These are phyloP conservation scores for Sterna hirundo DNA, from an alignment of 2,113 vertebrate species.

Conservation along the genomic window DNA sequence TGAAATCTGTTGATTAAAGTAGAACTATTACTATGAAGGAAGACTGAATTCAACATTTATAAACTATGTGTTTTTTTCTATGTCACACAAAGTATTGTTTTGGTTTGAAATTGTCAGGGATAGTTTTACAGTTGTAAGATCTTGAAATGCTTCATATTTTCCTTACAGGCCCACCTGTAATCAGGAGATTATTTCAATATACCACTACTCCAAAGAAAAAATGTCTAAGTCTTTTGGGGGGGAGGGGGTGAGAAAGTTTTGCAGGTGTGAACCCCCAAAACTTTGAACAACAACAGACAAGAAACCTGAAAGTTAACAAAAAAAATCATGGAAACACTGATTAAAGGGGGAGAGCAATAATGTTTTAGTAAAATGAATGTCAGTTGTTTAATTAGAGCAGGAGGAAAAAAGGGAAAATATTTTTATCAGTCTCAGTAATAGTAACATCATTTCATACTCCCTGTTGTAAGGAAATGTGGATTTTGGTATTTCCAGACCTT, in stretches of 20 bases:
- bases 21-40: not conserved
- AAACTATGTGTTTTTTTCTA: not conserved
- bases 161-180: not conserved
- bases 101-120: not conserved
- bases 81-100: not conserved
- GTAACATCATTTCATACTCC: not conserved
- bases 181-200: not conserved
- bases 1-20: not conserved
- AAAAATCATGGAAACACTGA: not conserved
- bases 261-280: not conserved
- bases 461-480: not conserved
- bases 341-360: not conserved
- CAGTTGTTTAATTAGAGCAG: not conserved
- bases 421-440: not conserved
- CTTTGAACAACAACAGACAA: not conserved
- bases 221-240: not conserved
- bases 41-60: not conserved
- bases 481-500: not conserved
- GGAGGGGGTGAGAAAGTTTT: not conserved
- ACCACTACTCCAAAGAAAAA: not conserved
- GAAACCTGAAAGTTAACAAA: not conserved
- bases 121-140: not conserved
- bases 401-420: not conserved
- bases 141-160: not conserved
- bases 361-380: not conserved